Evolutionary conservation across 2,888 invertebrate genomes (phyloP), one percentile per base, ranked within the genome.

Genomic region (Dione vanillae): DNA sequence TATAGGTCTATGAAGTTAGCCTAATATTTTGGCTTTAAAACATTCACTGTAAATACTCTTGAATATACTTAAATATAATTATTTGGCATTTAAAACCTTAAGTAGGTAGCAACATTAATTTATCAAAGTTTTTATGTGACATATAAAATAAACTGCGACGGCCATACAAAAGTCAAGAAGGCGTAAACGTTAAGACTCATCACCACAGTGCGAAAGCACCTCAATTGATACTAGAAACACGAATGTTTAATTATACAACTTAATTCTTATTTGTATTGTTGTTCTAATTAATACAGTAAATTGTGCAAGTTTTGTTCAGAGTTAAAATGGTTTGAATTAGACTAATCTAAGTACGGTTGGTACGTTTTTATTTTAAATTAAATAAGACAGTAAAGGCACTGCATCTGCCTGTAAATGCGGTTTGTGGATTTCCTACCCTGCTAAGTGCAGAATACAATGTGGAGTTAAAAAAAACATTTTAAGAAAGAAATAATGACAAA

Each of bases 191-290:
- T 35, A n/a, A 16, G 11, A n/a, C 11, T 6, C 12, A 51, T 11
- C 37, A 43, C 70, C 51, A n/a, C 59, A 66, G 70, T 61, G 70
- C 65, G 70, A 19, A 66, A 70, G 16, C 43, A 35, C 51, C 70
- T 51, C 20, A 65, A 61, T 51, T 52, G 52, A 61, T 43, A 41
- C 59, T 66, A 61, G 70, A 65, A 66, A 61, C 70, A 66, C 52
- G 45, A 66, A 66, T 66, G 65, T 70, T 47, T 66, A 70, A 70
- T 70, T 66, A 59, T 52, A 66, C 68, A 64, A 69, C 45, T 62
- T 62, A 68, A 68, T 61, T 68, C 62, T 62, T 68, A 68, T 64
- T 64, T 69, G 68, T 69, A 56, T 54, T 69, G 68, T 69, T 54
- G 51, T 45, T 54, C 52, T 69, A 69, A 69, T 69, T 64, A 69